Evolutionary conservation across 1,140 invertebrate species (phyloP), one percentile per base, ranked within the genome.

Genomic region (Drosophila bipectinata): DNA sequence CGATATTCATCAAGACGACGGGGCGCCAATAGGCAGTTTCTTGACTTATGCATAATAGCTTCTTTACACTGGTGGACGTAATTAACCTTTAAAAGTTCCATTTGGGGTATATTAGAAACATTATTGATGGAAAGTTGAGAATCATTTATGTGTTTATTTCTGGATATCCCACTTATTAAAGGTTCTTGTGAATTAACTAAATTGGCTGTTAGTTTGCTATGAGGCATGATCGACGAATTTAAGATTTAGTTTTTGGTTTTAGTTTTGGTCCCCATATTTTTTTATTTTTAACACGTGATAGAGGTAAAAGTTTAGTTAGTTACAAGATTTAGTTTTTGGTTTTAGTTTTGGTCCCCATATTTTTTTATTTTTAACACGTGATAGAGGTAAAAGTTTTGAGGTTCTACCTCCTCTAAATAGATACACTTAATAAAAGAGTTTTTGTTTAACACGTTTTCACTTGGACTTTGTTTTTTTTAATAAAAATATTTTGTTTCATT

Each of bases 61-160:
- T 82, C 58, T 51, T 90, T 90, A 53, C 90, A 91, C 48, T 91
- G 77, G 45, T 91, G 82, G 34, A 91, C 90, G 76, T 91, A 91
- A 34, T 90, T 88, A 41, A 91, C 71, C 51, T 91, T 84, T 0
- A 91, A 74, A 28, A 91, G 51, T 30, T 91, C 82, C 90, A 91
- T 91, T 59, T 90, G 83, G 1, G 90, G 79, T 64, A 91, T 63
- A 56, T 90, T 77, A 0, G 6, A 7, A n/a, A 3, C 2, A 37
- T 10, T 24, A 18, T 32, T 78, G n/a, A 7, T 18, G 2, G 88
- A 85, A 60, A 85, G 15, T 77, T 7, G 72, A 58, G 14, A 84
- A 24, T 91, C 90, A 28, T 80, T 53, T 0, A 74, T 89, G 24
- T 72, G 74, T 7, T 91, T 73, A 64, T 84, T 52, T n/a, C 64